Evolutionary conservation across 1,140 invertebrate genomes (phyloP), one percentile per base, ranked within the genome.

Genomic region (Dendroctonus ponderosae): DNA sequence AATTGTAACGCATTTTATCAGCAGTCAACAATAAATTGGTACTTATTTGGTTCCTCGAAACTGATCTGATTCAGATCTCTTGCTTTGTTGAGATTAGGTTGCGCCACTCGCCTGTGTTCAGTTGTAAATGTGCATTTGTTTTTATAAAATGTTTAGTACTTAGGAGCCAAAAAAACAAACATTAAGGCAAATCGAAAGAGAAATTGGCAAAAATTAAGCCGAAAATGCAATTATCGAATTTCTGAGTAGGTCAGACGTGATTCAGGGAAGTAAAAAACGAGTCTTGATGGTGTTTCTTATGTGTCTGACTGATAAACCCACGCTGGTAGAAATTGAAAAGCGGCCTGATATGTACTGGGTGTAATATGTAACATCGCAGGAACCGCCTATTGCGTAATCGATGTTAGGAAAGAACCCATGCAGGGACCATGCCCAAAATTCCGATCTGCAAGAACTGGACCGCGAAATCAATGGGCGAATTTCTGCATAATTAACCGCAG

Each of bases 341-440:
- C 14, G 46, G 14, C 11, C 11, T 48, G 46, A 48, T 48, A 48
- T 14, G 46, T 14, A 14, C 3, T 26, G 26, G 26, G 26, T 26
- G 26, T 26, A 26, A 26, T 26, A 14, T 14, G 14, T 48, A 48
- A 48, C 46, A 48, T 48, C 46, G 11, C 46, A 14, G 14, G 46
- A 48, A 11, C 46, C 11, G 46, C 46, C 46, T 14, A 48, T 48
- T 48, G 14, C 14, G 46, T 48, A 48, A 48, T 14, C 46, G 11
- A 48, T n/a, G 14, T 48, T 48, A 48, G 46, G 46, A 48, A 48
- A 48, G 46, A 48, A 11, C 11, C 46, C 11, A 14, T 14, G 11
- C 11, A 14, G 46, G 46, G 46, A 14, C 46, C 46, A 48, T 48
- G 46, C 46, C 46, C 46, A 48, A 48, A 48, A 48, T 48, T 48